phyloP scores from a whole-genome alignment of 2,797 vertebrate genomes.

The Arremon brunneinucha region DNA sequence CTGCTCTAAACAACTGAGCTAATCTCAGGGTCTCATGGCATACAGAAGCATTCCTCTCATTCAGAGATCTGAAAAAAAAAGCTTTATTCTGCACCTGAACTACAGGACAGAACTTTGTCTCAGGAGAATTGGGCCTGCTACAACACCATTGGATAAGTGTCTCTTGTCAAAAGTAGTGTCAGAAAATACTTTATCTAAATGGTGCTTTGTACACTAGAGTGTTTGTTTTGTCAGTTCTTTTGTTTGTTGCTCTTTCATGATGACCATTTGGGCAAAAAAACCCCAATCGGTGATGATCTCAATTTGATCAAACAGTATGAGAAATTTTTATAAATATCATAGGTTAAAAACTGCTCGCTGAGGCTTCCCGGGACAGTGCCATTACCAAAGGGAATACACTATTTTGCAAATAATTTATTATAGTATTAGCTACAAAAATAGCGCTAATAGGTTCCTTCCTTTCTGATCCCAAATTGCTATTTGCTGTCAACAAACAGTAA shows the following conservation, averaged over 20 bases:
- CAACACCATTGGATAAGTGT: not conserved
- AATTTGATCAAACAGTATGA: not conserved
- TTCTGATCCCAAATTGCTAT: not conserved
- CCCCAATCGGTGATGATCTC: not conserved
- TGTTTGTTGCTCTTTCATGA: not conserved
- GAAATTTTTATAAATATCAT: not conserved
- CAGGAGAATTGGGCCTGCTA: not conserved
- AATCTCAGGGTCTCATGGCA: not conserved
- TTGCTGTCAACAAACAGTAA: not conserved
- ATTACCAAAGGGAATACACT: not conserved
- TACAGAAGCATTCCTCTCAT: not conserved
- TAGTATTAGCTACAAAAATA: not conserved
- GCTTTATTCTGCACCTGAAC: not conserved
- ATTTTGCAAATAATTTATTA: not conserved
- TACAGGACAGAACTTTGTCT: not conserved
- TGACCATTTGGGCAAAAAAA: not conserved
- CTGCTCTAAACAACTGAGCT: not conserved
- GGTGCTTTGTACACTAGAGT: not conserved
- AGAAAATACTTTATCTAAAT: not conserved
- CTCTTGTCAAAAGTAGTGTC: constrained; percentile 19
- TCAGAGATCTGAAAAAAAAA: not conserved
- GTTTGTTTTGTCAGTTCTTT: not conserved
- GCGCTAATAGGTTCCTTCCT: not conserved
- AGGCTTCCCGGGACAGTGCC: not conserved
- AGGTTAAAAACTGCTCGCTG: not conserved